Percentiles rank a stretch among this genome's conserved stretches.
phyloP scores from a whole-genome alignment of 1,140 invertebrate genomes.

The Parasteatoda tepidariorum region DNA sequence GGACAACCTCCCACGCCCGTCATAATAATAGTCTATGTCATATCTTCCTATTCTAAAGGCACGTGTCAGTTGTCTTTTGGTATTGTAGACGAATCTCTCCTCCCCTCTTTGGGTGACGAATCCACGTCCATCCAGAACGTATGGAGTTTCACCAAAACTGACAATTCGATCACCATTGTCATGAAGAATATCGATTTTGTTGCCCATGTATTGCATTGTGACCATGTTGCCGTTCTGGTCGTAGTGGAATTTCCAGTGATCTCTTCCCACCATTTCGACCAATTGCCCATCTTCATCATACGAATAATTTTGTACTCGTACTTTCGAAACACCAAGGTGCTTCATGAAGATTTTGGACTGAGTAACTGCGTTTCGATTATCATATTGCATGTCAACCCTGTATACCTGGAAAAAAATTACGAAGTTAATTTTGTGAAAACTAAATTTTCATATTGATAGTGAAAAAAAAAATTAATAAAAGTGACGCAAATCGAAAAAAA shows the following conservation, averaged over 20 bases:
- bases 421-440: too few species aligned
- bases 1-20: constrained; percentile 85
- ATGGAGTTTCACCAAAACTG: constrained; percentile 71
- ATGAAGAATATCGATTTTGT: constrained; percentile 88
- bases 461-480: background rate
- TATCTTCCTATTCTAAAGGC: constrained; percentile 88
- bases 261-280: constrained; percentile 85
- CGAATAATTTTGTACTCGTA: constrained; percentile 76
- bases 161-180: constrained; percentile 92
- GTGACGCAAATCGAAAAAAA: background rate
- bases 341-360: constrained; percentile 64
- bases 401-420: constrained; percentile 42
- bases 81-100: constrained; percentile 92
- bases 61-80: constrained; percentile 87
- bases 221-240: constrained; percentile 96
- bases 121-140: constrained; percentile 89
- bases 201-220: constrained; percentile 86
- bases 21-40: constrained; percentile 94
- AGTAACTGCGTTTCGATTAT: constrained; percentile 48
- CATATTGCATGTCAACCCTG: constrained; percentile 53
- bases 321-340: constrained; percentile 58
- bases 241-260: constrained; percentile 94
- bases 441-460: too few species aligned
- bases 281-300: constrained; percentile 91
- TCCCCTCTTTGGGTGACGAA: constrained; percentile 88